phyloP scores from a whole-genome alignment of 2,888 invertebrate genomes.

The Formica aserva region DNA sequence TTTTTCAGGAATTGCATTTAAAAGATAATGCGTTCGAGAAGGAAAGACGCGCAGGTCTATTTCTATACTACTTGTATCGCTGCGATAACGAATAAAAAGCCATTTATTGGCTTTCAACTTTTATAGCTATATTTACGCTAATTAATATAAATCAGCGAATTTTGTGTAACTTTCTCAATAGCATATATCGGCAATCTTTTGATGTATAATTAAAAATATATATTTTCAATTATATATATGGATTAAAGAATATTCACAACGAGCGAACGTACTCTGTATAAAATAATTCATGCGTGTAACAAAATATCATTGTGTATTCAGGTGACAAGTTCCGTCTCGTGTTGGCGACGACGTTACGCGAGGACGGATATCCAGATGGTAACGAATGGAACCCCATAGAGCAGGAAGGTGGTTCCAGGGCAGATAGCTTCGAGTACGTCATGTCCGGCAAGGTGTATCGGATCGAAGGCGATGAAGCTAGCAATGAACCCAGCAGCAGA shows the following conservation, averaged over 20 bases:
- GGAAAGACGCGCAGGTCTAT: background rate
- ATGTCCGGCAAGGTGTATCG: conserved; percentile 99
- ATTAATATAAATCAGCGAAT: background rate
- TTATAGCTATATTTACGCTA: background rate
- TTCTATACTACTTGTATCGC: background rate
- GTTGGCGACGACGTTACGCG: conserved; percentile 96
- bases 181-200: background rate
- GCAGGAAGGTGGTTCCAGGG: conserved; percentile 93
- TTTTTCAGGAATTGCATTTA: background rate
- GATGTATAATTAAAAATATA: background rate
- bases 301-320: conserved; percentile 63
- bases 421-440: conserved; percentile 99
- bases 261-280: background rate
- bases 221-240: background rate
- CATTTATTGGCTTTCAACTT: background rate
- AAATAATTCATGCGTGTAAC: conserved; percentile 1
- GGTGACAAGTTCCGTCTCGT: conserved; percentile 92
- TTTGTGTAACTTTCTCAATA: background rate
- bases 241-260: background rate
- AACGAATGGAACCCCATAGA: conserved; percentile 97
- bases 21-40: background rate
- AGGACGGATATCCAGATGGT: conserved; percentile 97
- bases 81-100: background rate
- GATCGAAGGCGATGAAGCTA: conserved; percentile 98
- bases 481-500: conserved; percentile 94